A percentile compares a stretch with the other conserved stretches of the same genome.
Conservation (phyloP, 2,797 vertebrate species). For the Carduelis carduelis region DNA sequence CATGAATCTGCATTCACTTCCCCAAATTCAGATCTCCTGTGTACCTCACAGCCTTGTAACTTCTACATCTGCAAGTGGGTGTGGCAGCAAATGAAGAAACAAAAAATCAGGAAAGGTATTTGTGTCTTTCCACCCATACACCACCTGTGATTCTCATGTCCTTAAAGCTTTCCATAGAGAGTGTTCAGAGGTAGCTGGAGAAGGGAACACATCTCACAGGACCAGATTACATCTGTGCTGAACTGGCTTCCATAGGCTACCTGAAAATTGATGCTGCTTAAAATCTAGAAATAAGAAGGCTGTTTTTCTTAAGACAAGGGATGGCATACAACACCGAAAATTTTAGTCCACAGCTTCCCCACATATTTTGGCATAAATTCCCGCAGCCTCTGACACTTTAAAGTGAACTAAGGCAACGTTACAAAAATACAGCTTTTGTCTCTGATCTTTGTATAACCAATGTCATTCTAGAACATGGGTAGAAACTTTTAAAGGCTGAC, state of each 20-base stretch:
- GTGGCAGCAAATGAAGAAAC: background rate
- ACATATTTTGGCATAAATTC: fast-evolving
- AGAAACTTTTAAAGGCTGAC: background rate
- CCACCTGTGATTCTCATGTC: background rate
- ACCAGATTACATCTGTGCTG: background rate
- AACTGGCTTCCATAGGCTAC: background rate
- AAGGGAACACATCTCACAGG: background rate
- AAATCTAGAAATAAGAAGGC: background rate
- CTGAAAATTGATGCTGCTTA: background rate
- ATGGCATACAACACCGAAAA: background rate
- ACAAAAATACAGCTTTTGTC: background rate
- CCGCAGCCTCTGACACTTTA: background rate
- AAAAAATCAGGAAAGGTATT: background rate
- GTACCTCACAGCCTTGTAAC: background rate
- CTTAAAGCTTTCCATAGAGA: background rate
- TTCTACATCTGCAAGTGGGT: background rate
- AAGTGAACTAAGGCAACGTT: background rate
- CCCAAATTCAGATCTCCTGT: background rate
- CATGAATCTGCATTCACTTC: background rate
- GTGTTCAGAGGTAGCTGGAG: background rate
- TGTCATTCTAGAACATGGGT: background rate
- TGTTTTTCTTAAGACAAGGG: background rate
- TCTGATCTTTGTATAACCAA: background rate
- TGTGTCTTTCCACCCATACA: background rate
- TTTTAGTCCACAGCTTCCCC: background rate